Evolutionary conservation across 2,888 invertebrate genomes (phyloP).

Genomic region (Anagyrus pseudococci): DNA sequence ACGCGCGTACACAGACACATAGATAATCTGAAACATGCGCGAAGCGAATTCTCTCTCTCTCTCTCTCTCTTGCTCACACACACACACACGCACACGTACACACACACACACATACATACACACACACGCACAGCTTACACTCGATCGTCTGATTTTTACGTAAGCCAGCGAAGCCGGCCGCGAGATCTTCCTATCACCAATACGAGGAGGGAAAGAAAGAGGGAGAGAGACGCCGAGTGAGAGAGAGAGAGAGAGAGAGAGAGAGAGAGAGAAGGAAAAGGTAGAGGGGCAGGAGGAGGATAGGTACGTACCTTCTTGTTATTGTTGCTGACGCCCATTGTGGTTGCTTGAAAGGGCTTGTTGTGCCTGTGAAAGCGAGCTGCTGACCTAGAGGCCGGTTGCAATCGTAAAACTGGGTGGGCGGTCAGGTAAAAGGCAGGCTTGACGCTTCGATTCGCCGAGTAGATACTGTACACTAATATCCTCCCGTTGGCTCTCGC

Average conservation of each 20-base stretch:
- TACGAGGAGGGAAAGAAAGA: too few species aligned
- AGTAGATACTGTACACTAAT: too few species aligned
- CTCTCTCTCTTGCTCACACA: too few species aligned
- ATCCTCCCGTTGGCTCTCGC: too few species aligned
- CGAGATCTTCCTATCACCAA: background rate
- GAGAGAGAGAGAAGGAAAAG: conserved; percentile 5
- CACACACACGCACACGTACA: too few species aligned
- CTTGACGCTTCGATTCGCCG: too few species aligned
- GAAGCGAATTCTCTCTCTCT: too few species aligned
- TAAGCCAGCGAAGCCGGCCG: conserved; percentile 17
- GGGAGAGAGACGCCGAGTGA: background rate
- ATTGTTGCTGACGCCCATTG: conserved; percentile 47
- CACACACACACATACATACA: too few species aligned
- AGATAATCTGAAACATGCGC: too few species aligned
- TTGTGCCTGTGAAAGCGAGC: background rate
- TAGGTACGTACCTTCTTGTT: conserved; percentile 43
- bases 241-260: background rate
- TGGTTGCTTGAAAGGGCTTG: conserved; percentile 13
- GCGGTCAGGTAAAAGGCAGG: too few species aligned
- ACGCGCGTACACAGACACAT: too few species aligned
- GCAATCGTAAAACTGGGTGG: background rate
- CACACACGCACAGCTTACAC: too few species aligned
- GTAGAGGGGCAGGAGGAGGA: background rate
- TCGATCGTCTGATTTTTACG: conserved; percentile 32
- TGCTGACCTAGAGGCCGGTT: background rate